Conservation (phyloP, 2,113 vertebrate species). For the Phylloscopus trochilus region DNA sequence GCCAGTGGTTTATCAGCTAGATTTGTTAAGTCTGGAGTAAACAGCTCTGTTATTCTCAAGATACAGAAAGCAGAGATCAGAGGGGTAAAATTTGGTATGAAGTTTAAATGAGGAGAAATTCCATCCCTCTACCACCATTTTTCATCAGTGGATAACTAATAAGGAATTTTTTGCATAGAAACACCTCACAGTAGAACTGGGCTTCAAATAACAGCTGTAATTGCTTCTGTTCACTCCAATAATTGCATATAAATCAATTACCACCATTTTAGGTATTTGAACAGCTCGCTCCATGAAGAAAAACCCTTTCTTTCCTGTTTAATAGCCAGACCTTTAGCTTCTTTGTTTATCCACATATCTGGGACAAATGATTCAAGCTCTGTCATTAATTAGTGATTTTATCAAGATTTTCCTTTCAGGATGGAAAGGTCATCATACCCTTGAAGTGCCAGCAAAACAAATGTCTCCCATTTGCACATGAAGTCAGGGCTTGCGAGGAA, state of each 20-base stretch:
- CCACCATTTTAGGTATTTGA: conserved; percentile 8
- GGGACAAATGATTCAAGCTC: conserved; percentile 26
- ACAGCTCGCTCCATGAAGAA: neutral
- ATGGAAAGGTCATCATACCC: conserved; percentile 53
- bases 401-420: conserved; percentile 48
- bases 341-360: conserved; percentile 8
- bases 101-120: conserved; percentile 13
- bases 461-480: neutral
- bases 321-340: conserved; percentile 50
- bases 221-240: conserved; percentile 45
- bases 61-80: neutral
- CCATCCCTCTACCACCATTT: neutral
- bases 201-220: conserved; percentile 1
- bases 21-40: neutral
- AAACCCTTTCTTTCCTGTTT: neutral
- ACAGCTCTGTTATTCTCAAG: neutral
- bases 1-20: neutral
- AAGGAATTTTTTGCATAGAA: conserved; percentile 8
- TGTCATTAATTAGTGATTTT: conserved; percentile 45
- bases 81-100: neutral
- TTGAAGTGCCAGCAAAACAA: conserved; percentile 43
- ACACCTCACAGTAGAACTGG: neutral
- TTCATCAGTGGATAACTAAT: neutral
- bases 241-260: conserved; percentile 54
- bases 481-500: conserved; percentile 33